phyloP scores from a whole-genome alignment of 2,888 invertebrate genomes.

The Morpho deidamia region DNA sequence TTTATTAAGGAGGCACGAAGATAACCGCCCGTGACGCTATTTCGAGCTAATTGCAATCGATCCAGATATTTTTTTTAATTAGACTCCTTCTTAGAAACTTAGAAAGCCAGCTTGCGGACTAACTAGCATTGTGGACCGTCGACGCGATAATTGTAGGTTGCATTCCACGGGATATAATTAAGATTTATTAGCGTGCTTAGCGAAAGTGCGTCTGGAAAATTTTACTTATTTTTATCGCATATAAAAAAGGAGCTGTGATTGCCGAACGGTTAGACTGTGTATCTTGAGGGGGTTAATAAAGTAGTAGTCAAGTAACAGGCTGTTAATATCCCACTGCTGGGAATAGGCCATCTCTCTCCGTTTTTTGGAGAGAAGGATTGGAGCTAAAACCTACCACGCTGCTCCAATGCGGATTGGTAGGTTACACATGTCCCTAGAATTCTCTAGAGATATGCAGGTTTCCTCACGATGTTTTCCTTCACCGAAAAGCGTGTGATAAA shows the following conservation, averaged over 20 bases:
- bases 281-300: background rate
- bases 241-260: background rate
- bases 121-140: conserved; percentile 23
- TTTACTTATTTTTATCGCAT: conserved; percentile 6
- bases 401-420: no score
- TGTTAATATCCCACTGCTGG: no score
- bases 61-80: conserved; percentile 27
- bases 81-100: conserved; percentile 21
- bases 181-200: background rate
- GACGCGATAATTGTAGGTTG: conserved; percentile 13
- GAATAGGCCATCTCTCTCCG: no score
- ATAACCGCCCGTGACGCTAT: conserved; percentile 19
- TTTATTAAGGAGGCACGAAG: conserved; percentile 4
- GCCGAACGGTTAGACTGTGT: background rate
- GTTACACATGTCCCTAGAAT: no score
- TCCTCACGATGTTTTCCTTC: no score
- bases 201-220: conserved; percentile 7
- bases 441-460: no score
- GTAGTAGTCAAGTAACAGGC: no score
- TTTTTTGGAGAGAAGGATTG: no score
- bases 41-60: conserved; percentile 23
- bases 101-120: conserved; percentile 17
- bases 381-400: no score
- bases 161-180: conserved; percentile 15
- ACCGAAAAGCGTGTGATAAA: no score